A percentile compares a stretch with the other conserved stretches of the same genome.
These are phyloP conservation scores for Prosapia bicincta DNA, from an alignment of 2,888 invertebrate species.

Conservation along the genomic window DNA sequence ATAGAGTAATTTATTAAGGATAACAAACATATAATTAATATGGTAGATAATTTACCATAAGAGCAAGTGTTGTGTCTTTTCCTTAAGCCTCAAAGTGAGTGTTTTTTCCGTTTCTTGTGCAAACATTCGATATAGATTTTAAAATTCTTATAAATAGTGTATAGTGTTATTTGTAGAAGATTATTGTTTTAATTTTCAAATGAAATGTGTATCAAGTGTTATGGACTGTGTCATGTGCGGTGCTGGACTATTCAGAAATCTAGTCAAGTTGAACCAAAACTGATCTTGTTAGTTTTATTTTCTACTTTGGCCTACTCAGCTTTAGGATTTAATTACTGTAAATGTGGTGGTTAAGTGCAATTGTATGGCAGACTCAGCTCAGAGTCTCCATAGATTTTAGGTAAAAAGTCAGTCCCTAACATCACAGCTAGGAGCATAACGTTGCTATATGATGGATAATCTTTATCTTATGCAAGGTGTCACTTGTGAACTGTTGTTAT, in stretches of 20 bases:
- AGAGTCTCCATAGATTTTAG: conserved; percentile 8
- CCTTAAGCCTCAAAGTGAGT: not conserved
- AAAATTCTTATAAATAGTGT: conserved; percentile 28
- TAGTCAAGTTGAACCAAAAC: conserved; percentile 24
- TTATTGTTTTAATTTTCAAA: not conserved
- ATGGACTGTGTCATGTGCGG: conserved; percentile 17
- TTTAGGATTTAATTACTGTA: conserved; percentile 17
- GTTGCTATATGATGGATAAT: conserved; percentile 18
- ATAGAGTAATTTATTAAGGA: conserved; percentile 5
- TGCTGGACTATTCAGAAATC: conserved; percentile 22
- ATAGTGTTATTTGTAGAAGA: conserved; percentile 22
- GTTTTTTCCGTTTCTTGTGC: not conserved
- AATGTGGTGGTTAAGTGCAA: conserved; percentile 18
- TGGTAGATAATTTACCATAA: not conserved
- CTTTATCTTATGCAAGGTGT: conserved; percentile 9
- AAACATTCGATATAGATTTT: not conserved
- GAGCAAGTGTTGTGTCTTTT: not conserved
- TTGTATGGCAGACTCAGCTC: conserved; percentile 6
- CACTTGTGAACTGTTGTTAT: conserved; percentile 15
- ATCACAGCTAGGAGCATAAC: conserved; percentile 12
- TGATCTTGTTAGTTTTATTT: conserved; percentile 7
- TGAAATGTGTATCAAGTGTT: not conserved
- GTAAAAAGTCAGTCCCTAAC: conserved; percentile 11
- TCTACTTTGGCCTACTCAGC: conserved; percentile 26
- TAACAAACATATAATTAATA: not conserved